These are phyloP conservation scores for Intellagama lesueurii DNA, from an alignment of 2,797 vertebrate species.

Conservation along the genomic window DNA sequence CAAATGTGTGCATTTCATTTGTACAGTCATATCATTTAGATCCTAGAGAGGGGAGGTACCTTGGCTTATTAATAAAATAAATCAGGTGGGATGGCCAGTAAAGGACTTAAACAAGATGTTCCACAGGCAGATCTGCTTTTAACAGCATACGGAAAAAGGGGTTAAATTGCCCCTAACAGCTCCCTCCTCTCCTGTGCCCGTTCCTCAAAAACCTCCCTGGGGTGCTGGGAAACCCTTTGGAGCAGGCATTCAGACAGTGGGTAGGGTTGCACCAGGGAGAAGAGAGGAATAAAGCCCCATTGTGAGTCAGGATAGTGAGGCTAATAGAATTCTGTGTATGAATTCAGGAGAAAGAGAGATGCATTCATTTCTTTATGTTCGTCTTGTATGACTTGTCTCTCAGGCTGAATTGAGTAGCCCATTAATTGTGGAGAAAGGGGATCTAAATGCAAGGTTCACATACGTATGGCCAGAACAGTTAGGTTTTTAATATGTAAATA, in stretches of 20 bases:
- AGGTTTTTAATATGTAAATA: not conserved
- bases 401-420: not conserved
- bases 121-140: not conserved
- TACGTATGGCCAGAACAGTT: not conserved
- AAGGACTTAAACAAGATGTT: not conserved
- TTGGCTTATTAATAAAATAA: conserved; percentile 4
- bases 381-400: not conserved
- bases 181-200: too few species aligned
- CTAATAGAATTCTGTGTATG: not conserved
- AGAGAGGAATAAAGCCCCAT: not conserved
- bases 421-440: not conserved
- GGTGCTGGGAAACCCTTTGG: too few species aligned
- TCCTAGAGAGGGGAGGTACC: not conserved
- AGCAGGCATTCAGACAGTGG: too few species aligned
- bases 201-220: too few species aligned
- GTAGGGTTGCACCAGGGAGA: too few species aligned
- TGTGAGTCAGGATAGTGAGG: not conserved
- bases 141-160: not conserved
- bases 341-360: not conserved
- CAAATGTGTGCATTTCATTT: not conserved
- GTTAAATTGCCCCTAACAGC: too few species aligned
- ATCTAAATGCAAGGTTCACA: not conserved
- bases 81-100: not conserved
- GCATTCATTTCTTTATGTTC: not conserved
- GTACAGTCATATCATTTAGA: not conserved